Conservation (phyloP, 2,113 vertebrate genomes). For the Rhea pennata region DNA sequence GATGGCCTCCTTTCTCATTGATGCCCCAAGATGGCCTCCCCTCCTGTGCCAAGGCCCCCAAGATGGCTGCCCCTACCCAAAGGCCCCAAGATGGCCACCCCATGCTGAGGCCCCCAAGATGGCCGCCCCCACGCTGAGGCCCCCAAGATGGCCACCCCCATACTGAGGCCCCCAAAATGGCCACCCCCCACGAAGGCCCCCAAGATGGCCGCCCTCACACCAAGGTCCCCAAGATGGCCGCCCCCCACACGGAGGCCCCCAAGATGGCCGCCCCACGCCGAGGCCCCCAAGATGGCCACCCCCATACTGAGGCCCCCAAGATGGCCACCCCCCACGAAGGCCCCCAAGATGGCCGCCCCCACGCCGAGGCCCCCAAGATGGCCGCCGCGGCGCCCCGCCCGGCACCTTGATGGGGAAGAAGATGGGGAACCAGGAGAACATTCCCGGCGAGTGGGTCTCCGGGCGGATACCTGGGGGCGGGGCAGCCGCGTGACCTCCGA, state of each 20-base stretch:
- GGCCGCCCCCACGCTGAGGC: background rate
- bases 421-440: constrained; percentile 97
- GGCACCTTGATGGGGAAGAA: constrained; percentile 93
- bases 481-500: background rate
- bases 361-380: background rate
- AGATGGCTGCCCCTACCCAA: background rate
- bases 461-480: constrained; percentile 86
- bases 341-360: background rate
- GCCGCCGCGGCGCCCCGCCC: background rate
- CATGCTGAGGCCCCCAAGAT: background rate
- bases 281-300: too few species aligned
- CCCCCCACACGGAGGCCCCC: too few species aligned
- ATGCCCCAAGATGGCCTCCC: background rate
- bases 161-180: too few species aligned
- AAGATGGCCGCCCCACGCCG: too few species aligned
- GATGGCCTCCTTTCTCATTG: background rate
- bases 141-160: too few species aligned
- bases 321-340: too few species aligned
- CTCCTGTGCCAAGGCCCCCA: background rate
- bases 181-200: too few species aligned
- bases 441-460: constrained; percentile 92
- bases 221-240: too few species aligned
- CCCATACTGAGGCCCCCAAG: too few species aligned
- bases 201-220: too few species aligned
- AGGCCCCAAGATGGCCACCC: background rate